Evolutionary conservation across 2,113 vertebrate species (phyloP), one percentile per base, ranked within the genome.

Genomic region (Melanostigma gelatinosum): DNA sequence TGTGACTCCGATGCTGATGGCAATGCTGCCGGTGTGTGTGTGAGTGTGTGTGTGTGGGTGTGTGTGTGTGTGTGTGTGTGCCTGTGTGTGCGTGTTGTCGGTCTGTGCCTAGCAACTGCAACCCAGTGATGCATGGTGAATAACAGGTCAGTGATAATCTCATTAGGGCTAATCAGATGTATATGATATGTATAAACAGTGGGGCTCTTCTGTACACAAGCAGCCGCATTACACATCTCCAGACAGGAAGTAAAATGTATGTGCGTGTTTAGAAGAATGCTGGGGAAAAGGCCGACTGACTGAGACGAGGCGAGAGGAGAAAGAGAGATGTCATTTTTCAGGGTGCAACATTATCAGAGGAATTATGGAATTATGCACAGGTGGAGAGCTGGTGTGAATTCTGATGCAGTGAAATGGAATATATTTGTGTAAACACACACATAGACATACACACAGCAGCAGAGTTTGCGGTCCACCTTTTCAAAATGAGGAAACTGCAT

Each of bases 101-200:
- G 66, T 68, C 34, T 80, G 44, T 72, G 87, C 65, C 84, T 87
- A 71, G 81, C 83, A 90, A 85, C 87, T 86, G 83, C 62, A 78
- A 65, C 71, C 83, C 57, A 85, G 74, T 75, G 69, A 84, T 85
- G 85, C 88, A 77, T 85, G 84, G 58, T 70, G 88, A 92, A 87
- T 86, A 90, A 85, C 85, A 88, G 90, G 87, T 89, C 90, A 90
- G 66, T 50, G 74, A 84, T 90, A 83, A 92, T 93, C 85, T 89
- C 84, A 91, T 93, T 90, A 86, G 72, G 78, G 81, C 81, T 90
- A 89, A 92, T 93, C 87, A 91, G 87, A 93, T 91, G 84, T 88
- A 92, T 92, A 88, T 85, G 83, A 92, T 92, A 91, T 89, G 88
- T 85, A 90, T 88, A 88, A 90, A 93, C 75, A 92, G 70, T 48